Evolutionary conservation across 2,888 invertebrate genomes (phyloP).

Genomic region (Crepidodera aurea): DNA sequence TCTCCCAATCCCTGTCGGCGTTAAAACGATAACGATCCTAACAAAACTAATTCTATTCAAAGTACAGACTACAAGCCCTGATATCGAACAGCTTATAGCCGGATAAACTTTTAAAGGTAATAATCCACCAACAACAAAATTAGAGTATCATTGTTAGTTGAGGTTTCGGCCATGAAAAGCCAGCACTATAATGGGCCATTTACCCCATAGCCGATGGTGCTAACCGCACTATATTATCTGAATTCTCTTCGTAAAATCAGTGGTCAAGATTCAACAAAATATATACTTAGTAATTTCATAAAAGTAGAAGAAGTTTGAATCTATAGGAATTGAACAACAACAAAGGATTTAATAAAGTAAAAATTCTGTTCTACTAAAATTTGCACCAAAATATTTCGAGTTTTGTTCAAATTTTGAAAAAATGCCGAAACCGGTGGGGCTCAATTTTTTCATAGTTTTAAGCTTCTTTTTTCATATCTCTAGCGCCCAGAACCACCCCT

Average conservation of each 20-base stretch:
- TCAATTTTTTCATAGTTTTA: too few species aligned
- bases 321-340: too few species aligned
- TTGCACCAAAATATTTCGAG: too few species aligned
- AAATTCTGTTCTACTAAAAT: too few species aligned
- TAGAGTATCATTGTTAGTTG: slow-evolving; percentile 28
- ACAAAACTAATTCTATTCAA: slow-evolving; percentile 9
- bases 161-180: slow-evolving; percentile 12
- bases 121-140: slow-evolving; percentile 27
- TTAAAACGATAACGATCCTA: slow-evolving; percentile 3
- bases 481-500: too few species aligned
- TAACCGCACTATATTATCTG: slow-evolving; percentile 6
- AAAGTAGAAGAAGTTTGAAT: too few species aligned
- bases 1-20: neutral
- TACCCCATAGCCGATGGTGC: slow-evolving; percentile 3
- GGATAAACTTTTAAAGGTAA: slow-evolving; percentile 24
- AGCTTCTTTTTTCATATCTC: too few species aligned
- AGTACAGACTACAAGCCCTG: neutral
- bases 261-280: neutral
- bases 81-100: slow-evolving; percentile 12
- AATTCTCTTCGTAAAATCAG: neutral
- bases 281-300: neutral
- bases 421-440: too few species aligned
- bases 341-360: too few species aligned
- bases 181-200: neutral
- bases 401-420: too few species aligned